Percentiles rank a stretch among this genome's conserved stretches.
Conservation (phyloP, 2,888 invertebrate species). For the Helleia helle region DNA sequence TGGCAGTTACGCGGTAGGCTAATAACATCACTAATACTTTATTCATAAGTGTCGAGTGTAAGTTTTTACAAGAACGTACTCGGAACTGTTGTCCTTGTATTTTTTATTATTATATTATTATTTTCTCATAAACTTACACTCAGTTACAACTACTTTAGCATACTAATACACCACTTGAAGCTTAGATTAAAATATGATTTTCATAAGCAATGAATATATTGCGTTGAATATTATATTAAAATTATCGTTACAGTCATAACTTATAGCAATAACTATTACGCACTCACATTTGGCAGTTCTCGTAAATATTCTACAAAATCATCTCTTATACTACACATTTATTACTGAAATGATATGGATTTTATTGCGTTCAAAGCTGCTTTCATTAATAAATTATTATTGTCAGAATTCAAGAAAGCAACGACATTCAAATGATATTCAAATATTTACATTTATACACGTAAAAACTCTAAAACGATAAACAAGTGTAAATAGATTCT, state of each 20-base stretch:
- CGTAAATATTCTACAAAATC: not conserved
- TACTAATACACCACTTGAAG: too few relatives aligned
- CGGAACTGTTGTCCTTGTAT: too few relatives aligned
- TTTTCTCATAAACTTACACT: too few relatives aligned
- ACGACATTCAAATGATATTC: not conserved
- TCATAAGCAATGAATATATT: too few relatives aligned
- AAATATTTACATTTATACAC: not conserved
- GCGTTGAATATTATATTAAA: not conserved
- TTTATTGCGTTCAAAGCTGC: slow-evolving; percentile 7
- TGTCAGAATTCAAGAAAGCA: slow-evolving; percentile 5
- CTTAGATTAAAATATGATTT: too few relatives aligned
- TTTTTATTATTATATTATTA: too few relatives aligned
- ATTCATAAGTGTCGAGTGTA: too few relatives aligned
- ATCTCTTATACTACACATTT: not conserved
- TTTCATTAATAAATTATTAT: slow-evolving; percentile 1
- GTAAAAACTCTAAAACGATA: too few relatives aligned
- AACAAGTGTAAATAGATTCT: slow-evolving; percentile 18
- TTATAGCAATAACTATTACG: not conserved
- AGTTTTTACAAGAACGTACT: too few relatives aligned
- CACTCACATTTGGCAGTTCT: slow-evolving; percentile 2
- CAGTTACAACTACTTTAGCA: too few relatives aligned
- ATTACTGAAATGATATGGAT: slow-evolving; percentile 6
- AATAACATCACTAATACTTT: too few relatives aligned
- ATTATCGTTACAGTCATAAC: not conserved
- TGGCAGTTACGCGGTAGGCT: too few relatives aligned